A percentile compares a stretch with the other conserved stretches of the same genome.
Evolutionary conservation across 2,888 invertebrate genomes (phyloP).

Genomic region (Elegia similella): DNA sequence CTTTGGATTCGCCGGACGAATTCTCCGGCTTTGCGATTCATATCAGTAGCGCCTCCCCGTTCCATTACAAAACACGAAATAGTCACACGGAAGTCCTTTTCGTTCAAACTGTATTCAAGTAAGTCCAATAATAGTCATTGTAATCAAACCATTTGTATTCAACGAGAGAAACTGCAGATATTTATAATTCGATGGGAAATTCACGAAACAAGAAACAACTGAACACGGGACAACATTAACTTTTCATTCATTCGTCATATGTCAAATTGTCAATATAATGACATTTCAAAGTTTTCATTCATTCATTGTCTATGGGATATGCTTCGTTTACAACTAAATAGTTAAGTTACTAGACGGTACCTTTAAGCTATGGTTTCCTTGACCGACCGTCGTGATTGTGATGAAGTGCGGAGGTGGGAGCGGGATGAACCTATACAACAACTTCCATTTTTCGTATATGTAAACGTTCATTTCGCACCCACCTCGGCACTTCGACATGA

Average conservation of each 20-base stretch:
- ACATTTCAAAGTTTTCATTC: neutral
- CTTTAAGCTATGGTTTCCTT: no score
- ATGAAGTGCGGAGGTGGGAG: no score
- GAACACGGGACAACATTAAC: slow-evolving; percentile 1
- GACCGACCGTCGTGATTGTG: no score
- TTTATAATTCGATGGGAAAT: slow-evolving; percentile 16
- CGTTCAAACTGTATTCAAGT: slow-evolving; percentile 32
- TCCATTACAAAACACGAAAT: slow-evolving; percentile 57
- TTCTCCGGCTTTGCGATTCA: slow-evolving; percentile 72
- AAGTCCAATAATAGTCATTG: slow-evolving; percentile 42
- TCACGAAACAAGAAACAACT: slow-evolving; percentile 8
- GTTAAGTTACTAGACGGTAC: neutral
- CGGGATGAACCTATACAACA: no score
- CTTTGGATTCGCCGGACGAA: slow-evolving; percentile 68
- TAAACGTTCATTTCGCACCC: no score
- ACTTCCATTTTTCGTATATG: no score
- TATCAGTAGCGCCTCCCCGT: slow-evolving; percentile 58
- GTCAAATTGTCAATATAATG: slow-evolving; percentile 1
- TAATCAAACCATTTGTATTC: slow-evolving; percentile 27
- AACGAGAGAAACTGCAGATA: neutral
- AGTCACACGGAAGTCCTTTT: slow-evolving; percentile 20
- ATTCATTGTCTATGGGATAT: neutral
- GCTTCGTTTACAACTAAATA: neutral
- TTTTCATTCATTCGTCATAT: neutral
- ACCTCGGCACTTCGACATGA: no score